Evolutionary conservation across 2,113 vertebrate species (phyloP), one percentile per base, ranked within the genome.

Genomic region (Heloderma charlesbogerti): DNA sequence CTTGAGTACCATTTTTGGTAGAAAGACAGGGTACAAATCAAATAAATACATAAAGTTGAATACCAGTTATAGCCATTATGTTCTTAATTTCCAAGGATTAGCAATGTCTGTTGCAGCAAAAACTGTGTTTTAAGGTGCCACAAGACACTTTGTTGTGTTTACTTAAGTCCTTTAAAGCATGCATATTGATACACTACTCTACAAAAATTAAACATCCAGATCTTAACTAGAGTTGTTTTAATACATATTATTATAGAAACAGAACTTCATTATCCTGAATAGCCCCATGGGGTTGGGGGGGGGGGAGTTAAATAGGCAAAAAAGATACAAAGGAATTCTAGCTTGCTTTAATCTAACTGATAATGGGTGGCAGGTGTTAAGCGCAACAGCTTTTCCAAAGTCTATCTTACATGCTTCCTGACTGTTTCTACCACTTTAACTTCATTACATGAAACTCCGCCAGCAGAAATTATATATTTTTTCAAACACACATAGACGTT

Each of bases 401-500:
- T 84, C 15, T 5, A 4, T 86, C 54, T 54, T 90, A 0, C 22
- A 60, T 1, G 63, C 84, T 15, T 89, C 66, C 83, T 91, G 34
- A 82, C 84, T 57, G 27, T 29, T 94, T 94, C 89, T 89, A 93
- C 90, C 85, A 82, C 60, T 84, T 95, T 43, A 1, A 84, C 66
- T 84, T 95, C 45, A 1, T 95, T 90, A 92, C 93, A 79, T 90
- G 90, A 86, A 88, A 82, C 69, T 92, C n/a, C 81, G 37, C 3
- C 80, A 54, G 82, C 72, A 93, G 81, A 79, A 95, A 84, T 86
- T 91, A 82, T 94, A 96, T 92, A 88, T 95, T 13, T 84, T 90
- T 94, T 89, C 93, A 94, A 63, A 95, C 72, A 95, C 75, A 92
- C 86, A 90, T 82, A 93, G 93, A 89, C 63, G 89, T 95, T 92